phyloP scores from a whole-genome alignment of 2,888 invertebrate species.

The Caenorhabditis japonica region DNA sequence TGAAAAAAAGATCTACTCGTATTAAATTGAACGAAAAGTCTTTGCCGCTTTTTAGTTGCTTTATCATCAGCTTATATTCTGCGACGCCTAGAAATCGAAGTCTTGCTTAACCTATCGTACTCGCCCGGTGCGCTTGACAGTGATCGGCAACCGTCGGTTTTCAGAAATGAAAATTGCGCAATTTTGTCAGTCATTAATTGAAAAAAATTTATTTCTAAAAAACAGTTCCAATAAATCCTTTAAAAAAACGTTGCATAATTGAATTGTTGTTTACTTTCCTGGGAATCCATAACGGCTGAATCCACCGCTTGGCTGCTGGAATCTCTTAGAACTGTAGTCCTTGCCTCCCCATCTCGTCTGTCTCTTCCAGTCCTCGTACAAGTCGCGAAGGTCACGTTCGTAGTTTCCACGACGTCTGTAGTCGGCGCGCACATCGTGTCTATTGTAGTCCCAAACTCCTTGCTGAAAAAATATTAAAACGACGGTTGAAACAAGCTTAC shows the following conservation, averaged over 20 bases:
- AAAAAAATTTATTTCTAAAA: conserved; percentile 10
- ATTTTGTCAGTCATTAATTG: neutral
- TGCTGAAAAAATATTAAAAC: conserved; percentile 27
- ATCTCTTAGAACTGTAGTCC: conserved; percentile 44
- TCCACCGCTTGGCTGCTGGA: conserved; percentile 33
- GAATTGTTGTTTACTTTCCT: conserved; percentile 14
- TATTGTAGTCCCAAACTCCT: conserved; percentile 45
- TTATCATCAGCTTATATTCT: too few species aligned
- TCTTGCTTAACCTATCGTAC: too few species aligned
- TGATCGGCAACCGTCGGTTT: too few species aligned
- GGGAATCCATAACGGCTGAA: conserved; percentile 45
- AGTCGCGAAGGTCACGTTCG: conserved; percentile 30
- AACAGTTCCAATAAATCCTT: too few species aligned
- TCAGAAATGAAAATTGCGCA: too few species aligned
- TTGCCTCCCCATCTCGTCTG: conserved; percentile 43
- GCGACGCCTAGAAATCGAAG: too few species aligned
- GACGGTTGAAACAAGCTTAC: neutral
- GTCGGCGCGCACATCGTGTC: conserved; percentile 12
- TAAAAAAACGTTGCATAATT: too few species aligned
- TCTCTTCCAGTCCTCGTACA: conserved; percentile 45
- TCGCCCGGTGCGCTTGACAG: too few species aligned
- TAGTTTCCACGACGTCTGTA: conserved; percentile 35
- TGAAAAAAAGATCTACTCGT: too few species aligned
- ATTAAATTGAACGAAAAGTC: too few species aligned
- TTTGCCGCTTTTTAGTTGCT: too few species aligned